These are phyloP conservation scores for Sciurus niger DNA, from an alignment of 2,113 vertebrate genomes.

Conservation along the genomic window DNA sequence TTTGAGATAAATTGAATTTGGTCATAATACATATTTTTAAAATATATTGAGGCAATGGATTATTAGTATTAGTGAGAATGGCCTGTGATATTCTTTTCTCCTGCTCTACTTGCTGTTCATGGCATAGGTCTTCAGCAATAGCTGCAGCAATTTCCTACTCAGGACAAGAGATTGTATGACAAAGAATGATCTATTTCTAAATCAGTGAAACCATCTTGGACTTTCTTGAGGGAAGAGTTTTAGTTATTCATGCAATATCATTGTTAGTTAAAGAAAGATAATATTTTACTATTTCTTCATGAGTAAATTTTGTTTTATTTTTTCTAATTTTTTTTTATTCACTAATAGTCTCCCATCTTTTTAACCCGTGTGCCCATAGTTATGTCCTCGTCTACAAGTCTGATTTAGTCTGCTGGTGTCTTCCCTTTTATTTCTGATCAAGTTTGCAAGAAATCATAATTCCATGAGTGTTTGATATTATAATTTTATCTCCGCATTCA, in stretches of 20 bases:
- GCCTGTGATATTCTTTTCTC: neutral
- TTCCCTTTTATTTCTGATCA: neutral
- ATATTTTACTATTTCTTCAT: neutral
- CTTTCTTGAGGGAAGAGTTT: neutral
- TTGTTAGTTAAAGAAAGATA: neutral
- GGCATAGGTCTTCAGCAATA: neutral
- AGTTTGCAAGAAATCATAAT: neutral
- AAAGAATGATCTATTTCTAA: neutral
- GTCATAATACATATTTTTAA: neutral
- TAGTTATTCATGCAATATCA: neutral
- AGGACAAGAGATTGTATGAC: neutral
- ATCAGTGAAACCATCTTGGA: neutral
- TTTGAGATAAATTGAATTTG: neutral
- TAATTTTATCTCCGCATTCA: neutral
- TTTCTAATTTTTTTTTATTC: constrained; percentile 4
- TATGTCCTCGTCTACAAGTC: neutral
- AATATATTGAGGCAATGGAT: neutral
- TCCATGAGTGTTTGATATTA: neutral
- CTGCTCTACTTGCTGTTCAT: neutral
- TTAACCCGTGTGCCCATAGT: neutral
- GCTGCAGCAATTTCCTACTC: neutral
- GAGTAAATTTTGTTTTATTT: neutral
- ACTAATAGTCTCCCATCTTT: neutral
- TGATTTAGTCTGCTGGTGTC: neutral
- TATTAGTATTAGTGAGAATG: neutral